phyloP scores from a whole-genome alignment of 2,888 invertebrate genomes.

The Rhagium mordax region DNA sequence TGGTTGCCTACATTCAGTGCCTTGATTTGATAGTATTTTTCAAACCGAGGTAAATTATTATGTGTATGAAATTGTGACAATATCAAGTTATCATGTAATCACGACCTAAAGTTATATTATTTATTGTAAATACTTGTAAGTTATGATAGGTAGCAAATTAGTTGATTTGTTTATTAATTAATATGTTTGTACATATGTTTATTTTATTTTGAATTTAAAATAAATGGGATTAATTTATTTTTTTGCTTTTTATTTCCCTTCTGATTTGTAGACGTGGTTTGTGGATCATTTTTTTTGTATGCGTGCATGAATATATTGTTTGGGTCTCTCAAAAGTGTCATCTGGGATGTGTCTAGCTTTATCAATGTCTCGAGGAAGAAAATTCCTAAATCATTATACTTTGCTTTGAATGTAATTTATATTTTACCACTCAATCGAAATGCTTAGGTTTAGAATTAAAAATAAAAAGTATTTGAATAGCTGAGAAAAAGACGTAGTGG shows the following conservation, averaged over 20 bases:
- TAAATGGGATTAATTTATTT: slow-evolving; percentile 68
- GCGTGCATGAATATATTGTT: slow-evolving; percentile 24
- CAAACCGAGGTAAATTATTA: neutral
- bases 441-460: too few species aligned
- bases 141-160: slow-evolving; percentile 57
- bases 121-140: slow-evolving; percentile 60
- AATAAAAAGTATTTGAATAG: too few species aligned
- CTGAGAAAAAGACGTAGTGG: too few species aligned
- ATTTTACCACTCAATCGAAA: too few species aligned
- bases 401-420: too few species aligned
- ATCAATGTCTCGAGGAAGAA: too few species aligned
- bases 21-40: slow-evolving; percentile 25
- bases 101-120: slow-evolving; percentile 37
- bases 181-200: slow-evolving; percentile 66
- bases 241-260: slow-evolving; percentile 63
- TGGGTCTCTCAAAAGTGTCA: too few species aligned
- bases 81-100: slow-evolving; percentile 26
- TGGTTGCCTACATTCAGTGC: slow-evolving; percentile 26
- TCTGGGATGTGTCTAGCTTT: too few species aligned
- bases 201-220: slow-evolving; percentile 66
- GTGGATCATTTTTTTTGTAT: slow-evolving; percentile 40
- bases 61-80: slow-evolving; percentile 27
- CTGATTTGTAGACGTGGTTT: slow-evolving; percentile 37
- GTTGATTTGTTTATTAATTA: slow-evolving; percentile 56
- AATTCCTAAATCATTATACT: too few species aligned